Evolutionary conservation across 2,888 invertebrate genomes (phyloP), one percentile per base, ranked within the genome.

Genomic region (Meghimatium bilineatum): DNA sequence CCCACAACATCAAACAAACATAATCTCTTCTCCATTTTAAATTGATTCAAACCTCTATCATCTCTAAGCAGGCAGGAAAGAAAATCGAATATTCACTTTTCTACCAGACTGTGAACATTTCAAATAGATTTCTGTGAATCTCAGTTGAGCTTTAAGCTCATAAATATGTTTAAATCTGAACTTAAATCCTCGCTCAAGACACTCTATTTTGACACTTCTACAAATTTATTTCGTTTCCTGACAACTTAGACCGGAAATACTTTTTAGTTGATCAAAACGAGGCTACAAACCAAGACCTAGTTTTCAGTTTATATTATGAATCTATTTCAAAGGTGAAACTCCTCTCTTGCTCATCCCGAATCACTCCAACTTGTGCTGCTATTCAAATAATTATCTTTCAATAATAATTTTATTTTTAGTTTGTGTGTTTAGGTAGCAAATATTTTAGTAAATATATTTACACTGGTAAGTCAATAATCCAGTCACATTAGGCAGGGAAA

Each of bases 121-220:
- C 6, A 63, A 63, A 63, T 63, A 14, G 63, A 63, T 63, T 63
- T n/a, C 14, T 63, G n/a, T n/a, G n/a, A n/a, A n/a, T n/a, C n/a
- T n/a, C n/a, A 14, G 17, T 56, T 63, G 17, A 63, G 23, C 63
- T 5, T 63, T 63, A 2, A 63, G 63, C n/a, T 63, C 63, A n/a
- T 63, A 63, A 63, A 63, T 63, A 5, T 63, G 63, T 63, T 63
- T 63, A 63, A 63, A 63, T 63, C 63, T 63, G 63, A 63, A n/a
- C n/a, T 63, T 29, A 29, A 63, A 29, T 29, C 29, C n/a, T n/a
- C 5, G n/a, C 63, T 63, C n/a, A n/a, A n/a, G 63, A 63, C 63
- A 63, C 29, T 29, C 56, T 29, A 29, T 63, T 63, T 6, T 63
- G 10, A 5, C 63, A n/a, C 63, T 29, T 63, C 29, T n/a, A 63